These are phyloP conservation scores for Pseudopipra pipra DNA, from an alignment of 2,113 vertebrate genomes.

Conservation along the genomic window DNA sequence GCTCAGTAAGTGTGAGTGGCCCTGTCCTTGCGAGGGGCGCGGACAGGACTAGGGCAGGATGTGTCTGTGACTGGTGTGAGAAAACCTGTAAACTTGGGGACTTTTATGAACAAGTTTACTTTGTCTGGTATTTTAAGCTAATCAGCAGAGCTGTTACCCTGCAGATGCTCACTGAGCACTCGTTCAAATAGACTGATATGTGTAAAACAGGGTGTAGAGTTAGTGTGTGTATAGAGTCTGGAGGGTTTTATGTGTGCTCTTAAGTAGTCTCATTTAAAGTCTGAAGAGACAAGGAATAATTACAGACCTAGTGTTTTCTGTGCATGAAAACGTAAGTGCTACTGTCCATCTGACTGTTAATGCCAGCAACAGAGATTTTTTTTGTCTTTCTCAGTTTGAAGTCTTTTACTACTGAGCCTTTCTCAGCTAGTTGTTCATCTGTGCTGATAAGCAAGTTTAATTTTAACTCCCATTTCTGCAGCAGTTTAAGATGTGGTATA, in stretches of 20 bases:
- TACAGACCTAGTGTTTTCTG: neutral
- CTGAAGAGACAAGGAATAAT: neutral
- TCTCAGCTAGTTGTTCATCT: neutral
- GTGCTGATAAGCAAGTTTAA: neutral
- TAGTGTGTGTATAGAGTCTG: neutral
- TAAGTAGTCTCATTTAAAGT: neutral
- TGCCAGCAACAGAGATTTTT: neutral
- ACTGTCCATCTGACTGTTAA: neutral
- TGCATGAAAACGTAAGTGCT: neutral
- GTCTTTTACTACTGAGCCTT: neutral
- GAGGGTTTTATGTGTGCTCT: neutral
- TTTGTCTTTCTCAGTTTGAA: neutral
- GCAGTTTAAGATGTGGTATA: neutral
- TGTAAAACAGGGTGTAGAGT: neutral
- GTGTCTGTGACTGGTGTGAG: neutral
- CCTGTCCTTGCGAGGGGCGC: too few relatives aligned
- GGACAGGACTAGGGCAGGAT: neutral
- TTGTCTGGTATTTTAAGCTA: neutral
- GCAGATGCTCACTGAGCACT: neutral
- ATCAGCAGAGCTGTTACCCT: neutral
- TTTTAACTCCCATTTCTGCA: neutral
- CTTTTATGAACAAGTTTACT: neutral
- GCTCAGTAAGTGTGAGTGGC: neutral
- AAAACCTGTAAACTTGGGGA: neutral
- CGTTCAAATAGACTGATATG: neutral